A percentile compares a stretch with the other conserved stretches of the same genome.
Conservation (phyloP, 2,888 invertebrate species). For the Penaeus monodon region DNA sequence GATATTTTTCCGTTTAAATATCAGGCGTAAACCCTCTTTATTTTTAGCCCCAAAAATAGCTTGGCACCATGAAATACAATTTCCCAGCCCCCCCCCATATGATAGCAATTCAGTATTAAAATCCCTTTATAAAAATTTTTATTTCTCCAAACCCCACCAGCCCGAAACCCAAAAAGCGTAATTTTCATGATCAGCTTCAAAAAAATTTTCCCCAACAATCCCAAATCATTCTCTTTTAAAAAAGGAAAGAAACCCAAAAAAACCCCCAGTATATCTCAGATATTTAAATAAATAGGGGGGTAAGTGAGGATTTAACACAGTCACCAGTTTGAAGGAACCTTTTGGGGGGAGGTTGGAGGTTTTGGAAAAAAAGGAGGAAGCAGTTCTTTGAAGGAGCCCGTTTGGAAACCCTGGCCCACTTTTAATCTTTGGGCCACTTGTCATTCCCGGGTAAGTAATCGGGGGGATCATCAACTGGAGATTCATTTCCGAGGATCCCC, state of each 20-base stretch:
- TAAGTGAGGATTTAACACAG: conserved; percentile 1
- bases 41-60: not conserved
- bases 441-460: conserved; percentile 66
- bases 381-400: conserved; percentile 65
- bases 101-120: not conserved
- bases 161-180: no score
- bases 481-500: conserved; percentile 6
- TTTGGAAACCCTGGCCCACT: conserved; percentile 53
- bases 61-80: not conserved
- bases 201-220: not conserved
- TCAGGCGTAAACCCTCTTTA: no score
- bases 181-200: not conserved
- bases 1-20: no score
- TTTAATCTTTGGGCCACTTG: conserved; percentile 36
- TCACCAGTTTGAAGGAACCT: conserved; percentile 66
- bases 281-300: not conserved
- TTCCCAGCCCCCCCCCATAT: not conserved
- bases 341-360: conserved; percentile 65
- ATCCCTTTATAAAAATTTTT: not conserved
- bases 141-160: no score
- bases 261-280: not conserved
- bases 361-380: conserved; percentile 62
- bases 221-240: not conserved
- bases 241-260: no score
- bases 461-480: conserved; percentile 60